These are phyloP conservation scores for Eustalomyia histrio DNA, from an alignment of 2,888 invertebrate species.

Conservation along the genomic window DNA sequence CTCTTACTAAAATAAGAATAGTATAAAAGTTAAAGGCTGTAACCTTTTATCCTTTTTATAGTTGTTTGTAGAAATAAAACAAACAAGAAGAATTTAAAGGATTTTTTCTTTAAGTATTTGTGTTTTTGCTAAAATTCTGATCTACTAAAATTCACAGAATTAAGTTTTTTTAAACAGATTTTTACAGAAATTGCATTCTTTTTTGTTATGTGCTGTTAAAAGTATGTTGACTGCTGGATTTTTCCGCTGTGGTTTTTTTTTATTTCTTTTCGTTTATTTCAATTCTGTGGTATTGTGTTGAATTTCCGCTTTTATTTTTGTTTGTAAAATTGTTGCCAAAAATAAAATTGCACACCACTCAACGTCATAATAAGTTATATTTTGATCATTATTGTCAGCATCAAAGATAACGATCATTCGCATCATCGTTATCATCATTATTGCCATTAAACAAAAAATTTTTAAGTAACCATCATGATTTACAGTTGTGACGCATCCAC, in stretches of 20 bases:
- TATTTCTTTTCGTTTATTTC: conserved; percentile 14
- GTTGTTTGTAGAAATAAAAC: no score
- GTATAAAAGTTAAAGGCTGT: no score
- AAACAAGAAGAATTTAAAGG: no score
- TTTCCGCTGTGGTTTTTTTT: conserved; percentile 17
- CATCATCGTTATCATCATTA: conserved; percentile 11
- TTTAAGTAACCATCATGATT: conserved; percentile 25
- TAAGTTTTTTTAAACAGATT: conserved; percentile 10
- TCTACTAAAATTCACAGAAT: not conserved
- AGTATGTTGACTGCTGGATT: conserved; percentile 29
- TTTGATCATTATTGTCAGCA: conserved; percentile 10
- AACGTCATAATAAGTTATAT: conserved; percentile 34
- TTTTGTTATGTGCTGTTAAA: not conserved
- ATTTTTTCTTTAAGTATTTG: not conserved
- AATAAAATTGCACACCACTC: conserved; percentile 17
- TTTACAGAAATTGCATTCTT: not conserved
- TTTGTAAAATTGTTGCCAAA: conserved; percentile 46
- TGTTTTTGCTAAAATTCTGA: not conserved
- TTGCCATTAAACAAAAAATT: conserved; percentile 15
- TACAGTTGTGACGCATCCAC: conserved; percentile 36
- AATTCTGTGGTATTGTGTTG: conserved; percentile 26
- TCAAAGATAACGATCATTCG: conserved; percentile 16
- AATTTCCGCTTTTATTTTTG: conserved; percentile 27
- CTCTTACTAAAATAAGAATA: no score
- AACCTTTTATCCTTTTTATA: no score